Evolutionary conservation across 2,797 vertebrate genomes (phyloP), one percentile per base, ranked within the genome.

Genomic region (Syngnathus rostellatus): DNA sequence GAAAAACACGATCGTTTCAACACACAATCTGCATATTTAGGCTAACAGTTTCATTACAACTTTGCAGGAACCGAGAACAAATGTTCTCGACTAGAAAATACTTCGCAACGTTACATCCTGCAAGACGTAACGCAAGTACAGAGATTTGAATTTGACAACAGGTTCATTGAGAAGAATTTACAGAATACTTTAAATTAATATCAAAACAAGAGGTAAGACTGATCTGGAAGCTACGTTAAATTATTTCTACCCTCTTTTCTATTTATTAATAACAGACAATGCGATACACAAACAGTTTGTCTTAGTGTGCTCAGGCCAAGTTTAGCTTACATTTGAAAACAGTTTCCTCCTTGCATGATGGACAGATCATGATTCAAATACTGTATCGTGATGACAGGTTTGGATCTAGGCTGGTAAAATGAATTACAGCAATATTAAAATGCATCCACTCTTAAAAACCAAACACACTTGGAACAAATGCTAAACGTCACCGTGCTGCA

Each of bases 1-100:
- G 81, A 90, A 89, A 31, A 90, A 90, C 88, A 88, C 88, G 89
- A 86, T 89, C 78, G 83, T 85, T 75, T 87, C 84, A 83, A 82
- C 88, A 31, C 75, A 75, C 80, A 81, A 76, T 73, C 73, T 76
- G 75, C 76, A 59, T 79, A 78, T 80, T 72, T 77, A 75, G 59
- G 77, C 77, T 72, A 80, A 83, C 77, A 83, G 73, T 53, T 74
- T 80, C 72, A 70, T 79, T 70, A 84, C 73, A 73, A 82, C 68
- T 75, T 76, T 79, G 75, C 76, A 76, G 76, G 76, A 78, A 78
- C 77, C 64, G 76, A 69, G 65, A 75, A 85, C 74, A 82, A 79
- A 83, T 72, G 73, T 79, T 79, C 59, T 80, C 74, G 69, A 80
- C 81, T 86, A 85, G 80, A 89, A 90, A 92, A 92, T 89, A 90